These are phyloP conservation scores for Agrotis clavis DNA, from an alignment of 2,888 invertebrate genomes.

Conservation along the genomic window DNA sequence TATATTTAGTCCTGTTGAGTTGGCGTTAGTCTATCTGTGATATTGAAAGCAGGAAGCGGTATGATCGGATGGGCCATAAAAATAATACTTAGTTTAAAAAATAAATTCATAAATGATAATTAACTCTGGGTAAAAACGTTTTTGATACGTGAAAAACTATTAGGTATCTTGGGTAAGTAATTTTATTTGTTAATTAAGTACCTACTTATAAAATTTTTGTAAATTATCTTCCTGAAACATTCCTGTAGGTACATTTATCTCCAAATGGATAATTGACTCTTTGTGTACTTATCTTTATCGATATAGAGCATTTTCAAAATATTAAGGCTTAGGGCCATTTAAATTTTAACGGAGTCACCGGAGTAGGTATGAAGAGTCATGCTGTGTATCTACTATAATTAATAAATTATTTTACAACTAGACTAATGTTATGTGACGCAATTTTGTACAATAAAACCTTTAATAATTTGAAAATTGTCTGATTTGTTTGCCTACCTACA, in stretches of 20 bases:
- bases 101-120: slow-evolving; percentile 3
- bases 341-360: neutral
- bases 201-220: neutral
- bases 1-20: slow-evolving; percentile 10
- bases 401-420: slow-evolving; percentile 38
- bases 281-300: neutral
- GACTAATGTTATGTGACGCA: slow-evolving; percentile 26
- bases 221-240: slow-evolving; percentile 24
- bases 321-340: neutral
- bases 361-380: neutral
- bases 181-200: neutral
- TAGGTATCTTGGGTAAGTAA: neutral
- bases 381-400: slow-evolving; percentile 10
- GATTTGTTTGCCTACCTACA: slow-evolving; percentile 1
- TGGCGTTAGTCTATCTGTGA: slow-evolving; percentile 40
- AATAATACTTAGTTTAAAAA: slow-evolving; percentile 28
- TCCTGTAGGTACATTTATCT: slow-evolving; percentile 2
- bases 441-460: slow-evolving; percentile 56
- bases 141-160: slow-evolving; percentile 18
- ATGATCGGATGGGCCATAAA: slow-evolving; percentile 66
- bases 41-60: slow-evolving; percentile 68
- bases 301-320: slow-evolving; percentile 10
- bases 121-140: slow-evolving; percentile 34
- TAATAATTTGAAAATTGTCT: slow-evolving; percentile 19
- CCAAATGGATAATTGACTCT: slow-evolving; percentile 10